Percentiles rank a stretch among this genome's conserved stretches.
Conservation (phyloP, 2,888 invertebrate species). For the Oeneis ivallda region DNA sequence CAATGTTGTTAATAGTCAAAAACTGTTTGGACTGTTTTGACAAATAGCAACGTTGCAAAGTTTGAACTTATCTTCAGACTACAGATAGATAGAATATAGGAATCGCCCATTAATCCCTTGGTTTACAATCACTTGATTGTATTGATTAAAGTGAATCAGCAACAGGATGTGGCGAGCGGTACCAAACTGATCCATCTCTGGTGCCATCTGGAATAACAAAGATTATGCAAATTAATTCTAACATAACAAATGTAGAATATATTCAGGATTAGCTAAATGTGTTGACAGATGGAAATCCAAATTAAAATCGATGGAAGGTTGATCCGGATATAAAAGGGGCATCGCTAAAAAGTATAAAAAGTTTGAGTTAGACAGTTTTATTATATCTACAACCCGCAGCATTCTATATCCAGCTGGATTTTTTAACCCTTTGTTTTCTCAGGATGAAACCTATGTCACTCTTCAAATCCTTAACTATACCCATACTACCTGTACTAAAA, state of each 20-base stretch:
- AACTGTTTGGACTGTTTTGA: no score
- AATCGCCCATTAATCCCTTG: no score
- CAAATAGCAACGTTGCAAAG: no score
- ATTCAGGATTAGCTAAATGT: neutral
- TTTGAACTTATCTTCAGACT: no score
- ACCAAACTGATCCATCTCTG: neutral
- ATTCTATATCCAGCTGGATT: no score
- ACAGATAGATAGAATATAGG: no score
- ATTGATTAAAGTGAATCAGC: constrained; percentile 6
- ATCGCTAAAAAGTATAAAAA: neutral
- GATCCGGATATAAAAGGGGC: neutral
- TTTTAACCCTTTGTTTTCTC: no score
- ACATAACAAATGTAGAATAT: constrained; percentile 22
- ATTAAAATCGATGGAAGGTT: neutral
- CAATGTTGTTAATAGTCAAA: no score
- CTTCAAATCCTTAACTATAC: no score
- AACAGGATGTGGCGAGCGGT: neutral
- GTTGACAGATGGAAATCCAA: neutral
- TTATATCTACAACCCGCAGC: neutral
- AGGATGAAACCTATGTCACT: no score
- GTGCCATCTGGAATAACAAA: constrained; percentile 42
- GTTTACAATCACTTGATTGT: neutral
- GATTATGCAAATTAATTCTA: constrained; percentile 43
- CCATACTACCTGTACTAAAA: no score
- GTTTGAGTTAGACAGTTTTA: neutral